A percentile compares a stretch with the other conserved stretches of the same genome.
Conservation (phyloP, 64 coral and sea anemone species). For the Dendrophyllia cribrosa region DNA sequence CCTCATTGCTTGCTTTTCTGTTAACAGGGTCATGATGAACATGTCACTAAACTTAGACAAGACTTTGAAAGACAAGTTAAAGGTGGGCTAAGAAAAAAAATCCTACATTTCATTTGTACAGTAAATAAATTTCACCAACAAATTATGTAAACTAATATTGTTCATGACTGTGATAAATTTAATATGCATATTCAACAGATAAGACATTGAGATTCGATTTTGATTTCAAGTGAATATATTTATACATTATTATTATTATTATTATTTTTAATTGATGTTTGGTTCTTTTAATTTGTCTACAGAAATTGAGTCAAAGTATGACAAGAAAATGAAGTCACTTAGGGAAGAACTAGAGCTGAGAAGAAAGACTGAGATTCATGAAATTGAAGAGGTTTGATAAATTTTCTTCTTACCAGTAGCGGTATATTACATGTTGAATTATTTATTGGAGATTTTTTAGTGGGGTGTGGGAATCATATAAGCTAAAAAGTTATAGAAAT, state of each 20-base stretch:
- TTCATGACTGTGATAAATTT: no score
- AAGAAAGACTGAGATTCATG: constrained; percentile 99
- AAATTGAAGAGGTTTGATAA: constrained; percentile 95
- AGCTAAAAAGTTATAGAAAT: no score
- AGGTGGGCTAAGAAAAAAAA: constrained; percentile 43
- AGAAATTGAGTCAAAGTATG: constrained; percentile 99
- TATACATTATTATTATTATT: no score
- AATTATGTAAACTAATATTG: no score
- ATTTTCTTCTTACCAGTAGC: neutral
- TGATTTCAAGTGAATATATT: no score
- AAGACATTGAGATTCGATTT: no score
- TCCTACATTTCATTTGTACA: no score
- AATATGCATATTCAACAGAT: no score
- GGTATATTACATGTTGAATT: neutral
- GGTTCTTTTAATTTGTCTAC: constrained; percentile 2
- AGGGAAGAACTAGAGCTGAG: constrained; percentile 96
- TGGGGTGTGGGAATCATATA: no score
- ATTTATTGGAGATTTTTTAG: neutral
- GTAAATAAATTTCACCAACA: no score
- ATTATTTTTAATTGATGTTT: neutral
- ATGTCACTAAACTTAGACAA: constrained; percentile 96
- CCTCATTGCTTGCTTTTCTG: neutral
- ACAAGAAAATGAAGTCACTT: constrained; percentile 98
- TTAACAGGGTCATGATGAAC: constrained; percentile 90
- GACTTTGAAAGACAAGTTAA: constrained; percentile 99